Conservation (phyloP, 2,113 vertebrate species). For the Tricholaema leucomelas region DNA sequence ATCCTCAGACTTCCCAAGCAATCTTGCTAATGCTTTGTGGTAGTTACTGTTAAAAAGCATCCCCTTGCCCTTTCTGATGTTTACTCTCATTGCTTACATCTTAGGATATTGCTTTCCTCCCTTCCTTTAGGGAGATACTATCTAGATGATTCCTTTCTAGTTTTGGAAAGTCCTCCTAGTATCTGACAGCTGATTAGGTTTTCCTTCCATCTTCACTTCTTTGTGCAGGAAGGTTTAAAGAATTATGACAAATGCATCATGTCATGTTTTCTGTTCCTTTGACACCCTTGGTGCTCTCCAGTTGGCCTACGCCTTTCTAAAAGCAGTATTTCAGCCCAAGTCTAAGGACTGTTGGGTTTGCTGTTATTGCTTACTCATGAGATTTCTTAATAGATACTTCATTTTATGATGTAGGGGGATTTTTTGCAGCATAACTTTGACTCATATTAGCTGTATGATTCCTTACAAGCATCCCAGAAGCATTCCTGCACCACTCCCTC, state of each 20-base stretch:
- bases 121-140: not conserved
- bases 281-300: not conserved
- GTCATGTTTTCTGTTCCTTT: not conserved
- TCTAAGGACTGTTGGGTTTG: not conserved
- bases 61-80: not conserved
- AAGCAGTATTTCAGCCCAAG: not conserved
- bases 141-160: not conserved
- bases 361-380: not conserved
- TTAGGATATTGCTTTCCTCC: not conserved
- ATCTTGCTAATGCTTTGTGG: accelerated
- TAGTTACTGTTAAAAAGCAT: not conserved
- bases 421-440: not conserved
- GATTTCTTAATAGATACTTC: not conserved
- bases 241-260: not conserved
- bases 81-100: not conserved
- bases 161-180: not conserved
- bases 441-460: not conserved
- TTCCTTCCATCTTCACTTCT: not conserved
- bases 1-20: accelerated
- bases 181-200: not conserved
- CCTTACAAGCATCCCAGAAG: not conserved
- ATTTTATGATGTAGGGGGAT: not conserved
- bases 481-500: not conserved
- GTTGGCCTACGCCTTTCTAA: not conserved
- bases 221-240: not conserved